Conservation (phyloP, 2,888 invertebrate genomes). For the Rhingia rostrata region DNA sequence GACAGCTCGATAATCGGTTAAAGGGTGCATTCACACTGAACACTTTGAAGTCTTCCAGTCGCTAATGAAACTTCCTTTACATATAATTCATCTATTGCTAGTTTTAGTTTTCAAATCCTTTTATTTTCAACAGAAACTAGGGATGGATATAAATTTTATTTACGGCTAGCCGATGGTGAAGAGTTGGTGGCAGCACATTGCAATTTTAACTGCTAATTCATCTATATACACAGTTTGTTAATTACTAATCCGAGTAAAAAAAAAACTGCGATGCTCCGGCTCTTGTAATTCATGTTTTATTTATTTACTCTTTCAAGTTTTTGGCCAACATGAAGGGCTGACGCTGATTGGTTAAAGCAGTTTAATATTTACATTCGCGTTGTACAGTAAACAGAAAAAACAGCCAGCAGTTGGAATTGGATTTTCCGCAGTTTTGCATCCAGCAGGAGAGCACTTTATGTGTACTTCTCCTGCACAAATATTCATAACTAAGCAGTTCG, state of each 20-base stretch:
- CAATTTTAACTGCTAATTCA: constrained; percentile 34
- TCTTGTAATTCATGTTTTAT: background rate
- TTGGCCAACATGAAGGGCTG: background rate
- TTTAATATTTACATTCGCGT: no score
- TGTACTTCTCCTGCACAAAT: background rate
- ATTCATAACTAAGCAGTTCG: constrained; percentile 9
- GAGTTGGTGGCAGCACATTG: no score
- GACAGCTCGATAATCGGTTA: no score
- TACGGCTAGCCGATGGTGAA: no score
- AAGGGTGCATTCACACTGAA: no score
- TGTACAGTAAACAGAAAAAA: background rate
- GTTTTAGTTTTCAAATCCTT: no score
- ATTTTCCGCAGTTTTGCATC: background rate
- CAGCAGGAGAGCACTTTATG: no score
- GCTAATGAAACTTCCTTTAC: no score
- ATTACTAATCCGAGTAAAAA: constrained; percentile 17
- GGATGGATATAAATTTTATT: no score
- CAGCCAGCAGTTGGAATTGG: background rate
- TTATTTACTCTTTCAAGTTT: background rate
- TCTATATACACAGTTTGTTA: constrained; percentile 43
- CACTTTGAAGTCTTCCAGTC: no score
- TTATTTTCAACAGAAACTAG: no score
- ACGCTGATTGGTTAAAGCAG: background rate
- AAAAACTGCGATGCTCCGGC: background rate
- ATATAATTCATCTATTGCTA: no score